phyloP scores from a whole-genome alignment of 1,140 invertebrate genomes.

The Drosophila ohnishii region DNA sequence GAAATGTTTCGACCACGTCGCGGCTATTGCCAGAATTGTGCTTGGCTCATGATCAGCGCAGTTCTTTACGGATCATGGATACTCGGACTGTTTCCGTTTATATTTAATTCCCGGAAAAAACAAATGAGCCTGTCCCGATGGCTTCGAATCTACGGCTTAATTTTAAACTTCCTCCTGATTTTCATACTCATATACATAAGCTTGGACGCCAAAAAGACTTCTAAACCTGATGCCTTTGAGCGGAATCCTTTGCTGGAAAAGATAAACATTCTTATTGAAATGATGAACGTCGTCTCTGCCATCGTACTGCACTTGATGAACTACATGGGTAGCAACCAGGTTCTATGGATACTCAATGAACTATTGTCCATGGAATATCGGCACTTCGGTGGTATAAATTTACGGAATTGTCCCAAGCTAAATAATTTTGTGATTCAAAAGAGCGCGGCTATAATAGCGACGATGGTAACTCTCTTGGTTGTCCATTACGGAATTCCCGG shows the following conservation, averaged over 20 bases:
- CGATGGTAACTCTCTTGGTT: neutral
- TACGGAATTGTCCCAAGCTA: neutral
- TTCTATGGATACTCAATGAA: conserved; percentile 22
- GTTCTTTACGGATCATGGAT: conserved; percentile 32
- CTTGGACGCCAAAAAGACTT: accelerated
- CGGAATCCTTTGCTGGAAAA: conserved; percentile 28
- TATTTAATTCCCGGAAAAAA: conserved; percentile 3
- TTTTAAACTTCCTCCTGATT: conserved; percentile 1
- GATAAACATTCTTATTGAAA: conserved; percentile 8
- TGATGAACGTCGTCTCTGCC: neutral
- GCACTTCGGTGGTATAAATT: neutral
- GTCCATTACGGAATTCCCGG: conserved; percentile 7
- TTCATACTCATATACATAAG: neutral
- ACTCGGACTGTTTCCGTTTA: conserved; percentile 55
- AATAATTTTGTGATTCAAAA: conserved; percentile 21
- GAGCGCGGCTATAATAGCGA: neutral
- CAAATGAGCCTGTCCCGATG: conserved; percentile 19
- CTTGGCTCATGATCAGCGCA: conserved; percentile 10
- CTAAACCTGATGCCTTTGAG: conserved; percentile 2
- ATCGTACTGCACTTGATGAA: conserved; percentile 14
- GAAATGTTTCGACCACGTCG: conserved; percentile 34
- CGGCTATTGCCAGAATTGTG: conserved; percentile 18
- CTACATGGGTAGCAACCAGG: conserved; percentile 17
- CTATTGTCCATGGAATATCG: conserved; percentile 17
- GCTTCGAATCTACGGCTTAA: conserved; percentile 38